phyloP scores from a whole-genome alignment of 2,113 vertebrate species.

The Grammomys dolichurus region DNA sequence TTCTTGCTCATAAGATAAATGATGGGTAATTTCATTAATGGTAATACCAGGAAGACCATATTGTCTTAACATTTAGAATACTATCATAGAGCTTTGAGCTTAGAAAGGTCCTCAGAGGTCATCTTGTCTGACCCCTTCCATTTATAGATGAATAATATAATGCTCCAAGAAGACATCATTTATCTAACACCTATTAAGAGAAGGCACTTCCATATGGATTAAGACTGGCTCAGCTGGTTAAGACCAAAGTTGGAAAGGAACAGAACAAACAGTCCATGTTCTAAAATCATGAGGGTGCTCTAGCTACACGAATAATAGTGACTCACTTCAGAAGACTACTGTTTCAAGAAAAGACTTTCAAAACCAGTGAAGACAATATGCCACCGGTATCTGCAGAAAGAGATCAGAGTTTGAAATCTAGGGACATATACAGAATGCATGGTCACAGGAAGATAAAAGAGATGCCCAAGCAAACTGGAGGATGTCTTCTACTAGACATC shows the following conservation, averaged over 20 bases:
- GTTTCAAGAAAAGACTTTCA: slow-evolving; percentile 32
- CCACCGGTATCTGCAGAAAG: slow-evolving; percentile 47
- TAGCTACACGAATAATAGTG: slow-evolving; percentile 16
- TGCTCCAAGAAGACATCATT: slow-evolving; percentile 38
- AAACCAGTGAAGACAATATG: slow-evolving; percentile 56
- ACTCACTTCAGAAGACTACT: slow-evolving; percentile 48
- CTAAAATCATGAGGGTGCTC: slow-evolving; percentile 7
- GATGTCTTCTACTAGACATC: background rate
- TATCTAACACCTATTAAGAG: slow-evolving; percentile 44
- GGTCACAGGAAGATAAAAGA: background rate
- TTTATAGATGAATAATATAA: slow-evolving; percentile 65
- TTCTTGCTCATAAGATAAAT: slow-evolving; percentile 74
- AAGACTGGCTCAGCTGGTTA: background rate
- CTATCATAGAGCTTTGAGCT: slow-evolving; percentile 69
- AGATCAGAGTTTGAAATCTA: slow-evolving; percentile 39
- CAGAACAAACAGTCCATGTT: background rate
- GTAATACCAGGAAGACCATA: slow-evolving; percentile 63
- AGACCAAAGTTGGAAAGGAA: slow-evolving; percentile 30
- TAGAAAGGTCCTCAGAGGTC: slow-evolving; percentile 52
- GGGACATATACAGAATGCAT: background rate
- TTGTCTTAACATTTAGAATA: slow-evolving; percentile 70
- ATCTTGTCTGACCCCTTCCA: background rate
- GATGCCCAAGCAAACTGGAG: background rate
- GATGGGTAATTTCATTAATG: slow-evolving; percentile 75
- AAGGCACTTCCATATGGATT: slow-evolving; percentile 26